Evolutionary conservation across 1,140 invertebrate genomes (phyloP).

Genomic region (Panonychus citri): DNA sequence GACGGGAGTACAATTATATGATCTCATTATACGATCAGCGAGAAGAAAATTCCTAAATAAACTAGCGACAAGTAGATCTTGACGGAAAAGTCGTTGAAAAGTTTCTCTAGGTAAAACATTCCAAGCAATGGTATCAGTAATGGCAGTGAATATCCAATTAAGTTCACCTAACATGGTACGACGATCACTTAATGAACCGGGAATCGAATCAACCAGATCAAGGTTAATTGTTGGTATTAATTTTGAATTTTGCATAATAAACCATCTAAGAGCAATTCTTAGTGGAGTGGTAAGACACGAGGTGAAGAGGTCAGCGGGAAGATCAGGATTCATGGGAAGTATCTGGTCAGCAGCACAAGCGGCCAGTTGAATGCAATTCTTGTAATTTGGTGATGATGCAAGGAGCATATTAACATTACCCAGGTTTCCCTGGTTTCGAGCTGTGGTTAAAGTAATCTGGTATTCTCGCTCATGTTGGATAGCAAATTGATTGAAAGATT

Average conservation of each 20-base stretch:
- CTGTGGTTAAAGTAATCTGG: constrained; percentile 30
- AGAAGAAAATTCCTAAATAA: constrained; percentile 91
- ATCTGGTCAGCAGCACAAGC: constrained; percentile 75
- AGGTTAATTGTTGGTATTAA: constrained; percentile 51
- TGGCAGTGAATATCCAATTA: constrained; percentile 99
- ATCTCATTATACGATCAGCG: constrained; percentile 82
- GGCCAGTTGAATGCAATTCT: constrained; percentile 84
- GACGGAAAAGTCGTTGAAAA: constrained; percentile 88
- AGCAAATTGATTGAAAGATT: constrained; percentile 74
- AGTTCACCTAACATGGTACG: constrained; percentile 92
- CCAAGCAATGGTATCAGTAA: constrained; percentile 99
- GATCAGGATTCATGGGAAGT: constrained; percentile 86
- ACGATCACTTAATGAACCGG: constrained; percentile 76
- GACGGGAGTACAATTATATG: constrained; percentile 84
- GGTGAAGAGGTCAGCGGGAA: constrained; percentile 97
- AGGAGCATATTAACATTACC: background rate
- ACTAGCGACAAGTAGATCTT: constrained; percentile 91
- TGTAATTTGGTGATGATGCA: constrained; percentile 26
- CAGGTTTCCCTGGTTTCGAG: background rate
- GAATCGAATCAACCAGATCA: constrained; percentile 78
- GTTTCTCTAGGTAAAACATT: constrained; percentile 74
- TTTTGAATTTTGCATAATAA: constrained; percentile 59
- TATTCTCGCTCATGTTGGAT: constrained; percentile 69
- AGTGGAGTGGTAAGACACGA: constrained; percentile 93
- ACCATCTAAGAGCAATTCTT: constrained; percentile 85